Conservation (phyloP, 1,140 invertebrate species). For the Trichonephila inaurata region DNA sequence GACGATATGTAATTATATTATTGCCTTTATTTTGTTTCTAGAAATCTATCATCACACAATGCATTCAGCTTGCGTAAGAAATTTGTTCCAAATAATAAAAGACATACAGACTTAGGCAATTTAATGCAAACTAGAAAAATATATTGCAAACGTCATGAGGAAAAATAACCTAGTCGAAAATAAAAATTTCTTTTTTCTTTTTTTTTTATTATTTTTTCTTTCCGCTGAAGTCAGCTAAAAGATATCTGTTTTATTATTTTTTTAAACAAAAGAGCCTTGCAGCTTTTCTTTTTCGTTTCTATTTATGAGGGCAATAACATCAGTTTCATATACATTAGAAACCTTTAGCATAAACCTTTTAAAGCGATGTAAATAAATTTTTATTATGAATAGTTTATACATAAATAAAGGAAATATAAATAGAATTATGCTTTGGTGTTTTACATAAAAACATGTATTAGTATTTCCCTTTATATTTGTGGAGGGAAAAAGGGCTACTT, state of each 20-base stretch:
- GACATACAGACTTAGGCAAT: background rate
- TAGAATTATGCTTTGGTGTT: no score
- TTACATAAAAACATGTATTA: no score
- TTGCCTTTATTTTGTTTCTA: no score
- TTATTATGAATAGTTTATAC: no score
- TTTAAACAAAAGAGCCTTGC: background rate
- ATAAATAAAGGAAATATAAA: no score
- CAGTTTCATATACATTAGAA: background rate
- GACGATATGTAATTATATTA: no score
- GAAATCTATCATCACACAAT: background rate
- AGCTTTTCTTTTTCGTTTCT: background rate
- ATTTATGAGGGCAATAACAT: background rate
- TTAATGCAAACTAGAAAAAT: background rate
- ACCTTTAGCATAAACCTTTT: background rate
- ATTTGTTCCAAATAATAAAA: background rate
- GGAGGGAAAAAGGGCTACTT: no score
- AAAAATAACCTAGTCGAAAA: conserved; percentile 15
- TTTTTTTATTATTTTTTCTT: background rate
- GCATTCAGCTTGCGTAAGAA: background rate
- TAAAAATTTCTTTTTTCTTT: background rate
- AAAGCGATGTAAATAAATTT: no score
- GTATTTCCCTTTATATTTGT: no score
- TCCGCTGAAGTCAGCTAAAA: background rate
- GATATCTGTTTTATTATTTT: background rate
- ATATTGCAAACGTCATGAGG: background rate